phyloP scores from a whole-genome alignment of 2,797 vertebrate genomes.

The Poeciliopsis gracilis region DNA sequence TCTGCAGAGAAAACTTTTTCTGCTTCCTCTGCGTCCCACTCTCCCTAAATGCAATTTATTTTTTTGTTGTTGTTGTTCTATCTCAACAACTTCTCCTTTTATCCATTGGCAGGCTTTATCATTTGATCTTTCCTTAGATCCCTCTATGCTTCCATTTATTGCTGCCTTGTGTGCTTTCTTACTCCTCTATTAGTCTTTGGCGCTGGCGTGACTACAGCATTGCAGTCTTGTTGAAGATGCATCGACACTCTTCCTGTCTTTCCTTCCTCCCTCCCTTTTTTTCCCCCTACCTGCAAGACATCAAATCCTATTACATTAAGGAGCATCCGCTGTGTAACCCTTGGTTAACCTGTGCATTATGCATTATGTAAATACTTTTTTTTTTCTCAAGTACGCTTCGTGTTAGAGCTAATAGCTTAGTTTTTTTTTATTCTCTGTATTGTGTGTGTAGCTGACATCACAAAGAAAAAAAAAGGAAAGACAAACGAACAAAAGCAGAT shows the following conservation, averaged over 20 bases:
- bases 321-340: not conserved
- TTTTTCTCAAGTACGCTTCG: not conserved
- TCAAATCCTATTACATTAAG: conserved; percentile 36
- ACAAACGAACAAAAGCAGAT: conserved; percentile 8
- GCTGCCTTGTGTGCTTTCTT: conserved; percentile 28
- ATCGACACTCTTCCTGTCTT: conserved; percentile 53
- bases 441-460: not conserved
- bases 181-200: conserved; percentile 64
- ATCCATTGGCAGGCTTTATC: conserved; percentile 49
- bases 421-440: not conserved
- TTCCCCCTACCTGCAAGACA: conserved; percentile 59
- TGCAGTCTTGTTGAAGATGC: conserved; percentile 70
- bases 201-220: conserved; percentile 71
- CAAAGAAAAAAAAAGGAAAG: not conserved
- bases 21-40: conserved; percentile 26
- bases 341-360: not conserved
- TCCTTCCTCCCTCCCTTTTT: conserved; percentile 46
- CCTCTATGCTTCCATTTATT: conserved; percentile 58
- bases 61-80: conserved; percentile 20
- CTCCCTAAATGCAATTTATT: conserved; percentile 16
- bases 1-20: conserved; percentile 66
- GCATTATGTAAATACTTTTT: not conserved
- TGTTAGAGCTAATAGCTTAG: not conserved
- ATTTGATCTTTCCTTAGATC: conserved; percentile 65
- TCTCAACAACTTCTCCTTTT: conserved; percentile 40